Evolutionary conservation across 2,113 vertebrate genomes (phyloP).

Genomic region (Jacana jacana): DNA sequence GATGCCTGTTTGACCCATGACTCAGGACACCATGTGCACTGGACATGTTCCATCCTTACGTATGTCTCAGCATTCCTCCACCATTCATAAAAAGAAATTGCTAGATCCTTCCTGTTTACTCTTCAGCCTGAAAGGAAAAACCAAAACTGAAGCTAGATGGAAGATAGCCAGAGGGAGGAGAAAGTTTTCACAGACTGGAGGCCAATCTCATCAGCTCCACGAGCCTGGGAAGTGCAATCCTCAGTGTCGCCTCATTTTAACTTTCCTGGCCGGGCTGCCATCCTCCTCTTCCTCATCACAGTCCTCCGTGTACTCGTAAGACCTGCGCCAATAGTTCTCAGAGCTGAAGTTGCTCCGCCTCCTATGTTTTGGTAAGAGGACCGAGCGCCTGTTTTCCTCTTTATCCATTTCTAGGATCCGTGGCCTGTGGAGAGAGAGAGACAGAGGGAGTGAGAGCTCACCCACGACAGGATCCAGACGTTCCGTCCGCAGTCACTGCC

Average conservation of each 20-base stretch:
- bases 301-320: slow-evolving; percentile 77
- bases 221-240: slow-evolving; percentile 31
- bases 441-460: not conserved
- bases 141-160: slow-evolving; percentile 68
- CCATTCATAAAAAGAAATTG: slow-evolving; percentile 56
- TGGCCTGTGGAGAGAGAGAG: slow-evolving; percentile 73
- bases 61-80: slow-evolving; percentile 54
- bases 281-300: slow-evolving; percentile 74
- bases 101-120: slow-evolving; percentile 66
- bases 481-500: fast-evolving
- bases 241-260: slow-evolving; percentile 98
- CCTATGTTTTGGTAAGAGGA: slow-evolving; percentile 82
- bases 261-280: slow-evolving; percentile 85
- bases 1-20: slow-evolving; percentile 26
- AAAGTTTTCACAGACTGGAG: slow-evolving; percentile 65
- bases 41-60: slow-evolving; percentile 31
- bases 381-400: slow-evolving; percentile 92
- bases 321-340: slow-evolving; percentile 89
- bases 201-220: slow-evolving; percentile 40
- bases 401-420: slow-evolving; percentile 98
- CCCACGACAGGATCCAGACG: fast-evolving
- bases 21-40: slow-evolving; percentile 40
- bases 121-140: slow-evolving; percentile 72
- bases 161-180: slow-evolving; percentile 61
- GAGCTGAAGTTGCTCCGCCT: slow-evolving; percentile 83